Percentiles rank a stretch among this genome's conserved stretches.
Conservation (phyloP, 2,797 vertebrate genomes). For the Aulostomus chinensis region DNA sequence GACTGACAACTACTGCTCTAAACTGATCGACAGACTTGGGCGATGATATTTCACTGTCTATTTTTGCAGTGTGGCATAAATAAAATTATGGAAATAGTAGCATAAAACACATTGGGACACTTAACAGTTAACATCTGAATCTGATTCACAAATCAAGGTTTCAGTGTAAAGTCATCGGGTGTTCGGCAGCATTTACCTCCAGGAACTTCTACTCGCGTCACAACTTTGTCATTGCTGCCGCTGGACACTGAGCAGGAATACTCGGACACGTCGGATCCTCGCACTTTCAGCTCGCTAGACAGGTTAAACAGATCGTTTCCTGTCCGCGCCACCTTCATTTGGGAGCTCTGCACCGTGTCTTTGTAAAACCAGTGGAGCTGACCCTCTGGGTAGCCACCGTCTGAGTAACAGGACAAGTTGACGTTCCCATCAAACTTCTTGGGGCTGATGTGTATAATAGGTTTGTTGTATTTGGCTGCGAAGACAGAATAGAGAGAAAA, state of each 20-base stretch:
- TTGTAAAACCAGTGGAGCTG: conserved; percentile 62
- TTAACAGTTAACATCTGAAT: too few species aligned
- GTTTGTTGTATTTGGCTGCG: conserved; percentile 53
- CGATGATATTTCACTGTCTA: too few species aligned
- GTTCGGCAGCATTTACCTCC: neutral
- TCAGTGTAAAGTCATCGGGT: too few species aligned
- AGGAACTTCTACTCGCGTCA: fast-evolving
- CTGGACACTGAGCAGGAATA: conserved; percentile 64
- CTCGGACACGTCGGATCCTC: fast-evolving
- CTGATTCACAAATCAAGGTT: too few species aligned
- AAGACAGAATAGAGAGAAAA: neutral
- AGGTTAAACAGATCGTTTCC: conserved; percentile 42
- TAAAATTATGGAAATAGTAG: too few species aligned
- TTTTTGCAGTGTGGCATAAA: too few species aligned
- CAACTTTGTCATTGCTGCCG: conserved; percentile 21
- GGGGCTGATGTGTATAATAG: fast-evolving
- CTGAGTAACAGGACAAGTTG: conserved; percentile 49
- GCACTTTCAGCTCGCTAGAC: conserved; percentile 45
- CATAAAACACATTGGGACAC: too few species aligned
- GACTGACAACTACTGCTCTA: too few species aligned
- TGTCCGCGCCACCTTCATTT: fast-evolving
- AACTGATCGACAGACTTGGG: too few species aligned
- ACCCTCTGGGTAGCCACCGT: conserved; percentile 63
- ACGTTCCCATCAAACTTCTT: fast-evolving
- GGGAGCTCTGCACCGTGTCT: fast-evolving